These are phyloP conservation scores for Cybosia mesomella DNA, from an alignment of 2,888 invertebrate genomes.

Conservation along the genomic window DNA sequence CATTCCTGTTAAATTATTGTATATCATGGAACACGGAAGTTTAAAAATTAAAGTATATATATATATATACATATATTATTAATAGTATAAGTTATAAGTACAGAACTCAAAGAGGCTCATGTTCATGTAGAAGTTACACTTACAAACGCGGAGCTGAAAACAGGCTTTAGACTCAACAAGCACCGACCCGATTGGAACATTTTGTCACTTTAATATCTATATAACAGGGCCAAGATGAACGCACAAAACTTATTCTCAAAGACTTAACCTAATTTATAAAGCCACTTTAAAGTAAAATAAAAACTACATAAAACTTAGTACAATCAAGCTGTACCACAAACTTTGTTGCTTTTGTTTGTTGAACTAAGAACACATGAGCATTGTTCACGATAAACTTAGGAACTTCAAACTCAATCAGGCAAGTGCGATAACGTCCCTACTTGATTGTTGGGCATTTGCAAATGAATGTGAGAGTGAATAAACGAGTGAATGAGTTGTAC, in stretches of 20 bases:
- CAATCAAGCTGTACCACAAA: conserved; percentile 43
- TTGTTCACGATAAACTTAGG: conserved; percentile 56
- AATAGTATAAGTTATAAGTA: no score
- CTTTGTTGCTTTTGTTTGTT: conserved; percentile 44
- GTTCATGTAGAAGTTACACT: no score
- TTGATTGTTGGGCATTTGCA: conserved; percentile 48
- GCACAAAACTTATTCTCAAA: background rate
- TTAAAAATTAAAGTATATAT: no score
- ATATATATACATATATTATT: no score
- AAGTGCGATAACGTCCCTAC: conserved; percentile 33
- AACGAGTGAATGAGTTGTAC: conserved; percentile 19
- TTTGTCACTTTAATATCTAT: background rate
- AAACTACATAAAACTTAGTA: conserved; percentile 40
- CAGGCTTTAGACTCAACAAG: background rate
- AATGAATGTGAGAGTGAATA: conserved; percentile 33
- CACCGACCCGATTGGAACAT: background rate
- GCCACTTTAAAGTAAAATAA: conserved; percentile 22
- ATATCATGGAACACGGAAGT: no score
- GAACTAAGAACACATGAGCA: conserved; percentile 53
- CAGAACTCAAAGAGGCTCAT: no score
- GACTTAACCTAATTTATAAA: conserved; percentile 16
- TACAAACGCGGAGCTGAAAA: no score
- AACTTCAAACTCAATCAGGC: conserved; percentile 51
- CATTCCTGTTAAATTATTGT: no score
- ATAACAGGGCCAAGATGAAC: background rate